Percentiles rank a stretch among this genome's conserved stretches.
Conservation (phyloP, 2,888 invertebrate genomes). For the Pecten maximus region DNA sequence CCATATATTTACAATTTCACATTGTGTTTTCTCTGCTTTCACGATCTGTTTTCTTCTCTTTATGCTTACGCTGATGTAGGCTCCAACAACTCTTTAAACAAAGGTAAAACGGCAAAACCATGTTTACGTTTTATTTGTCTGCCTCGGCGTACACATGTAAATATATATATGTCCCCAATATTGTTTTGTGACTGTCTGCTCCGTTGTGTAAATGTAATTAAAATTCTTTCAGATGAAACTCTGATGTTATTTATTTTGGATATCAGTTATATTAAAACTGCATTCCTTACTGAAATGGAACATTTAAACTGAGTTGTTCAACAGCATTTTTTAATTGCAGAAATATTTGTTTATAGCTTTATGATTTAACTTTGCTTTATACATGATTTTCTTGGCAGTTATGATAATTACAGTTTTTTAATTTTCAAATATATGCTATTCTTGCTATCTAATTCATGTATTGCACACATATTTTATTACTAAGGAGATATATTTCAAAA, state of each 20-base stretch:
- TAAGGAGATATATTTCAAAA: not conserved
- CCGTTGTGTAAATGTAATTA: not conserved
- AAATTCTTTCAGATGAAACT: not conserved
- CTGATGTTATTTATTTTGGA: not conserved
- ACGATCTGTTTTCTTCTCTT: constrained; percentile 51
- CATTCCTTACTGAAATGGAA: not conserved
- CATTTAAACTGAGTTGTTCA: not conserved
- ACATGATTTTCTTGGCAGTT: not conserved
- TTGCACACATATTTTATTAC: not conserved
- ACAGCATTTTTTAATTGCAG: not conserved
- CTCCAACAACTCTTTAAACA: constrained; percentile 55
- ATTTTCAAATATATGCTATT: not conserved
- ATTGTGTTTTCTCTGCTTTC: constrained; percentile 33
- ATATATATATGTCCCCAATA: not conserved
- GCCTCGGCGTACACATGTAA: not conserved
- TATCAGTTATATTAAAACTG: not conserved
- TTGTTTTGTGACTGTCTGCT: constrained; percentile 37
- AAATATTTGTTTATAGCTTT: constrained; percentile 30
- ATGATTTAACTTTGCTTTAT: not conserved
- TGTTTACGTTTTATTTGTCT: not conserved
- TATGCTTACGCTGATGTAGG: constrained; percentile 54
- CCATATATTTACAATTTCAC: not conserved
- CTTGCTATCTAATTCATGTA: not conserved
- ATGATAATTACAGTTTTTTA: not conserved
- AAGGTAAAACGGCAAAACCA: constrained; percentile 50